phyloP scores from a whole-genome alignment of 2,113 vertebrate genomes.

The Dromiciops gliroides region DNA sequence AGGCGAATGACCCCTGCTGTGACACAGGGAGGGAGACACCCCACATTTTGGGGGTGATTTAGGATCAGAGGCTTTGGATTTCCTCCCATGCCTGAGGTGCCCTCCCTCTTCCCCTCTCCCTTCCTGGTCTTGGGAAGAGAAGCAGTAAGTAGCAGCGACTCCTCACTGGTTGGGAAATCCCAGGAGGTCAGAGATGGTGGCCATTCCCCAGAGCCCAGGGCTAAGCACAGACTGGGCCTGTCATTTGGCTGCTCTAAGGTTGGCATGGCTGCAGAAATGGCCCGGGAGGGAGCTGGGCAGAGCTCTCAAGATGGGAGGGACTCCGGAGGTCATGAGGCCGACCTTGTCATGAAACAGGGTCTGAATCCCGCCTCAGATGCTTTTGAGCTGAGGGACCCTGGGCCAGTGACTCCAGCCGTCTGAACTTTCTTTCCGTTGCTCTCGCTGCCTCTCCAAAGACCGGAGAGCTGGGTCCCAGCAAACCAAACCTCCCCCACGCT shows the following conservation, averaged over 20 bases:
- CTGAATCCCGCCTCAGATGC: not conserved
- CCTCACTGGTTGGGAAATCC: not conserved
- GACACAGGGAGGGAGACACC: too few species aligned
- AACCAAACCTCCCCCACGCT: too few species aligned
- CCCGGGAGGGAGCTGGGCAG: not conserved
- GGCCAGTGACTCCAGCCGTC: slow-evolving; percentile 41
- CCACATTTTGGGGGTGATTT: too few species aligned
- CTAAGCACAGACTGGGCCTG: too few species aligned
- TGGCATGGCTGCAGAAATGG: too few species aligned
- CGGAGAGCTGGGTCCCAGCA: too few species aligned
- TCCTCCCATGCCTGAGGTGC: too few species aligned
- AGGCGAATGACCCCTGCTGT: not conserved
- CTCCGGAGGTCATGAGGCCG: not conserved
- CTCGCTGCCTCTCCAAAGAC: too few species aligned
- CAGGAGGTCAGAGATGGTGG: not conserved
- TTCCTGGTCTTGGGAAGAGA: not conserved
- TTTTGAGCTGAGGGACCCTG: slow-evolving; percentile 19
- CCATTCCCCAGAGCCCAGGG: too few species aligned
- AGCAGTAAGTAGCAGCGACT: not conserved
- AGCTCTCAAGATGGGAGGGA: not conserved
- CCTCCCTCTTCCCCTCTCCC: not conserved
- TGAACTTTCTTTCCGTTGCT: not conserved
- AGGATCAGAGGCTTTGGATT: too few species aligned
- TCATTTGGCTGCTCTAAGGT: not conserved
- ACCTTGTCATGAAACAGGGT: not conserved